Evolutionary conservation across 2,888 invertebrate species (phyloP).

Genomic region (Eremobia ochroleuca): DNA sequence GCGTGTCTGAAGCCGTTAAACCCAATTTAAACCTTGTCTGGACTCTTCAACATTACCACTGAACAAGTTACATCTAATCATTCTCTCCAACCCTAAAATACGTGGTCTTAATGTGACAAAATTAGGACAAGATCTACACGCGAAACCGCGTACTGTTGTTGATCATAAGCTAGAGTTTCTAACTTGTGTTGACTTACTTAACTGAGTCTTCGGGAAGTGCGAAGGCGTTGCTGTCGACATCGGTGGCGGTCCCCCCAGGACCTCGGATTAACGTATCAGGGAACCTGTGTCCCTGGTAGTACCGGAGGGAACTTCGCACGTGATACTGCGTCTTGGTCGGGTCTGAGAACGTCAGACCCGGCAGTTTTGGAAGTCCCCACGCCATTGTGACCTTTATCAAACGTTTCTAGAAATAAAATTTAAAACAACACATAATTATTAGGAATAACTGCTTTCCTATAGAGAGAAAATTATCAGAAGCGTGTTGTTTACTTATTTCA

Average conservation of each 20-base stretch:
- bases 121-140: constrained; percentile 19
- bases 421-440: background rate
- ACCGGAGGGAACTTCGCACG: constrained; percentile 92
- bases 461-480: background rate
- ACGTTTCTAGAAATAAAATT: background rate
- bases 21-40: background rate
- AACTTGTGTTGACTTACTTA: constrained; percentile 80
- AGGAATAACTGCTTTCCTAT: background rate
- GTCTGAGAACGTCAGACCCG: constrained; percentile 93
- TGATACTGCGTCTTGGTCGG: constrained; percentile 92
- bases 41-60: background rate
- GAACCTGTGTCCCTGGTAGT: constrained; percentile 92
- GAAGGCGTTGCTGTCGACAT: constrained; percentile 92
- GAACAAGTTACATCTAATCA: background rate
- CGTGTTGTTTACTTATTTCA: background rate
- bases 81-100: constrained; percentile 18
- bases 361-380: constrained; percentile 93
- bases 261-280: constrained; percentile 90
- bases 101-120: constrained; percentile 27
- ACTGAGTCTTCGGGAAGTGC: constrained; percentile 89
- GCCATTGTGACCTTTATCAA: constrained; percentile 77
- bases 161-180: constrained; percentile 26
- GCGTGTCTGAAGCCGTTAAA: background rate
- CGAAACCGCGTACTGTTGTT: constrained; percentile 20
- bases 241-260: constrained; percentile 91